These are phyloP conservation scores for Pelusios castaneus DNA, from an alignment of 2,113 vertebrate species.

Conservation along the genomic window DNA sequence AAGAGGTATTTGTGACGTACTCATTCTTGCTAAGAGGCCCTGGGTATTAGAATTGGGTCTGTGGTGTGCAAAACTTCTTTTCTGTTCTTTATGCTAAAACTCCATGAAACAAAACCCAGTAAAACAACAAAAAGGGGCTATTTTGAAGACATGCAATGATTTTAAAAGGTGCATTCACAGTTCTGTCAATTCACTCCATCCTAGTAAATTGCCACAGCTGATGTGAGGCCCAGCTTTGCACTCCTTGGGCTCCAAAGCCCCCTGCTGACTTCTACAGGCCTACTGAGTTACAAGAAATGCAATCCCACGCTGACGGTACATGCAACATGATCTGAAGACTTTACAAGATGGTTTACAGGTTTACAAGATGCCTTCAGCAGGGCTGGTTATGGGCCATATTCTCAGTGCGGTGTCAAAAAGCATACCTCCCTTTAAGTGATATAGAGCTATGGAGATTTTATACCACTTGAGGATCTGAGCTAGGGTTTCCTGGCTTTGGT, in stretches of 20 bases:
- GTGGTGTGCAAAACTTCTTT: neutral
- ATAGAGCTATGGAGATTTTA: neutral
- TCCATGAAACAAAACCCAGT: neutral
- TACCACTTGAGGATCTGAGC: neutral
- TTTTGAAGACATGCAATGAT: neutral
- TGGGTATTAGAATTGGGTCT: neutral
- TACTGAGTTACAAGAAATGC: neutral
- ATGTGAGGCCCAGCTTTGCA: neutral
- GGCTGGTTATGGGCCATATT: neutral
- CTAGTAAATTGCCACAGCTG: neutral
- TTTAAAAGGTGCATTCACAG: neutral
- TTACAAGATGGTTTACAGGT: no score
- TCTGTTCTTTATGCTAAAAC: neutral
- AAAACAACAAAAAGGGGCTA: neutral
- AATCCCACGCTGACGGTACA: neutral
- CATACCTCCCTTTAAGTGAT: neutral
- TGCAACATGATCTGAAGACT: neutral
- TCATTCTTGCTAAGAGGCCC: neutral
- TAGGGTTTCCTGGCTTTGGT: neutral
- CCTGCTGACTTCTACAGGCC: neutral
- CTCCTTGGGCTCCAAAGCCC: neutral
- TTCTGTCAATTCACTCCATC: neutral
- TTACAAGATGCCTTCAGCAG: neutral
- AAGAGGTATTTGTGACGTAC: accelerated
- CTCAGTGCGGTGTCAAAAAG: neutral